These are phyloP conservation scores for Daboia siamensis DNA, from an alignment of 2,113 vertebrate genomes.

Conservation along the genomic window DNA sequence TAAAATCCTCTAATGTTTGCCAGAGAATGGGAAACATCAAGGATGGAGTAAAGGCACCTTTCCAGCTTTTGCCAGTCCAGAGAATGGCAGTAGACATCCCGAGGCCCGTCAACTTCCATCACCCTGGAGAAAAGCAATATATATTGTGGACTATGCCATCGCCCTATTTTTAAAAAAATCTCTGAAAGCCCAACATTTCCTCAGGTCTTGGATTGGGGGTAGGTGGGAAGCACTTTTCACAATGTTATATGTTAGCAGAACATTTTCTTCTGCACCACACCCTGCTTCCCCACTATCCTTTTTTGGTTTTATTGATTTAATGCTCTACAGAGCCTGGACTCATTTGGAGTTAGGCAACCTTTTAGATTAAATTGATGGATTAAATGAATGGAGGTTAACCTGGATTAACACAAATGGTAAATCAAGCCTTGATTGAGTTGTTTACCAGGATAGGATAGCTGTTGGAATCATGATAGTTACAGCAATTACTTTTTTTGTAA, in stretches of 20 bases:
- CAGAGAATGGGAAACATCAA: background rate
- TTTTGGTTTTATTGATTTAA: background rate
- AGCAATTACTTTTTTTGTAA: background rate
- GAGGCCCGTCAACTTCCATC: background rate
- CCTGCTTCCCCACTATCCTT: background rate
- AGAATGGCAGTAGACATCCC: background rate
- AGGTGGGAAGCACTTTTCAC: background rate
- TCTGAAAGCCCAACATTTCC: background rate
- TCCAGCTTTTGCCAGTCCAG: background rate
- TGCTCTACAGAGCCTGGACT: background rate
- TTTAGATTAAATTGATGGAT: background rate
- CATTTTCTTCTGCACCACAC: background rate
- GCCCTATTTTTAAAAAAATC: background rate
- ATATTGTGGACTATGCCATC: background rate
- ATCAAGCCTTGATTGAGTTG: background rate
- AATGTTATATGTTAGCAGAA: background rate
- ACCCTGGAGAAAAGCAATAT: background rate
- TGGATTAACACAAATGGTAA: background rate
- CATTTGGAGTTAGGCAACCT: background rate
- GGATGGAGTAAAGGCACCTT: background rate
- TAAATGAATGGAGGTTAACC: background rate
- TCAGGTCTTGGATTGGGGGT: background rate
- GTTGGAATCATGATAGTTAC: background rate
- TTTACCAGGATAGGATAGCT: background rate
- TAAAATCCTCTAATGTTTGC: background rate